Conservation (phyloP, 2,797 vertebrate species). For the Acipenser ruthenus region DNA sequence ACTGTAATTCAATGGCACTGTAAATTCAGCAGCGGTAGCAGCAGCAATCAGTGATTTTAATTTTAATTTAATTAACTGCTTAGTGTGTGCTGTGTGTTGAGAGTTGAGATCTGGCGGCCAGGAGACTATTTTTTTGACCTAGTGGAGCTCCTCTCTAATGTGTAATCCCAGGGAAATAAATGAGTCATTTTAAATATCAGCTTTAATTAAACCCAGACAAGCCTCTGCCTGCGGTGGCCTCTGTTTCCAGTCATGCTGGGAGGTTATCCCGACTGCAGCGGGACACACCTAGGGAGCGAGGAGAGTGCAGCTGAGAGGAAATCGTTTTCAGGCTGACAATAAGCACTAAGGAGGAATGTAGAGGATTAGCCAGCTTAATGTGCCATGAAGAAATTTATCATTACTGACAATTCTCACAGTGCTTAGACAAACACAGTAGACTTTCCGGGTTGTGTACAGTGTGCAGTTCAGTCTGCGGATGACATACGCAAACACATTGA, state of each 20-base stretch:
- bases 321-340: slow-evolving; percentile 26
- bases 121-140: too few species aligned
- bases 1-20: too few species aligned
- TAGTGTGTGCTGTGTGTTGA: too few species aligned
- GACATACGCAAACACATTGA: slow-evolving; percentile 54
- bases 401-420: slow-evolving; percentile 59
- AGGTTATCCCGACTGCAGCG: slow-evolving; percentile 1
- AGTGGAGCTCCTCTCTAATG: background rate
- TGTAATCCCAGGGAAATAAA: background rate
- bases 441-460: slow-evolving; percentile 43
- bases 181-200: background rate
- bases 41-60: too few species aligned
- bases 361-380: slow-evolving; percentile 55
- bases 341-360: slow-evolving; percentile 43
- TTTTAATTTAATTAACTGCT: too few species aligned
- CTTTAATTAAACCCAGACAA: background rate
- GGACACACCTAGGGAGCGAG: background rate
- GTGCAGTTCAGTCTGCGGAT: slow-evolving; percentile 35
- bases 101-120: too few species aligned
- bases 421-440: slow-evolving; percentile 61
- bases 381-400: slow-evolving; percentile 55
- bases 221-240: background rate
- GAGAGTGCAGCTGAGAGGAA: slow-evolving; percentile 12
- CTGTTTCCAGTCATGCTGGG: background rate
- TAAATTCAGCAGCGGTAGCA: too few species aligned